Base-by-base conservation (phyloP, 2,797 vertebrate genomes). In the Fundulus diaphanus region DNA sequence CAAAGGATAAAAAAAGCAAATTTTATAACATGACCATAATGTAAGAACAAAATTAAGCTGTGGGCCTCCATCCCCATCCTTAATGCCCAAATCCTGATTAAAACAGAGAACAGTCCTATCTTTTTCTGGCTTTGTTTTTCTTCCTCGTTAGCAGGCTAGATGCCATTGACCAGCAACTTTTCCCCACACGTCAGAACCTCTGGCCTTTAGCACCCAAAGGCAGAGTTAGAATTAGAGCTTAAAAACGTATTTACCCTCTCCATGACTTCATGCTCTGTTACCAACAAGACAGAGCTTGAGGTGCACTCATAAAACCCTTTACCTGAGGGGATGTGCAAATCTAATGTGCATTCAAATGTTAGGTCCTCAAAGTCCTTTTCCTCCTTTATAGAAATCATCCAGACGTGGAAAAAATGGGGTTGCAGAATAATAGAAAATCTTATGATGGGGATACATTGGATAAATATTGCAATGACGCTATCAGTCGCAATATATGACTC, bases 171-270 rank as follows among this genome's bases (percentile, higher is more conserved):
- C 79, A 74, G 85, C 33, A 9, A 82, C 78, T 80, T 73, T 76
- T 72, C 80, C 77, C 57, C 74, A 76, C 74, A 79, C 80, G 80
- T 78, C 81, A 72, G 72, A 72, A 82, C 88, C 65, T 77, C 72
- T 83, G 82, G 89, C 90, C 89, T 77, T 82, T 70, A 73, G 79
- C 71, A 46, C 87, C 87, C 84, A 76, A 78, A 52, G 90, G 82
- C 83, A 86, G 79, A 85, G 76, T 82, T 78, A 79, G 82, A 86
- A 90, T 94, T 90, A 90, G 57, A 89, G 88, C 86, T 89, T 88
- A 89, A 92, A 90, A 90, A 86, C 87, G 88, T 93, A 73, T 92
- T 91, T 92, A 90, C 87, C 90, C 93, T 89, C 76, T 77, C 79
- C 63, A 80, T 91, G 92, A 92, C 92, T 90, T 89, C 70, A 87